phyloP scores from a whole-genome alignment of 2,113 vertebrate species.

The Baryphthengus martii region DNA sequence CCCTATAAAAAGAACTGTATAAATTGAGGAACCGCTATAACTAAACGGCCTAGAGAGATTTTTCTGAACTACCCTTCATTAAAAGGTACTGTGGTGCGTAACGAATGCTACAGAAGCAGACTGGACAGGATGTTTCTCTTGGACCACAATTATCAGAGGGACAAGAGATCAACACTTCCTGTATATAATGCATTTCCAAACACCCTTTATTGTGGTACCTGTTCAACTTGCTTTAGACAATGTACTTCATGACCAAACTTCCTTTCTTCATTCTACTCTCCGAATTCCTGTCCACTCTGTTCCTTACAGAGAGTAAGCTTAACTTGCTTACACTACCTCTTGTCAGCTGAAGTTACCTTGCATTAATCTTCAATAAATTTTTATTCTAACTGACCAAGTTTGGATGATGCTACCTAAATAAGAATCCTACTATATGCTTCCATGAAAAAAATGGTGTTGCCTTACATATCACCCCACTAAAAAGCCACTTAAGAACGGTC shows the following conservation, averaged over 20 bases:
- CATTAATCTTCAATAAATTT: not conserved
- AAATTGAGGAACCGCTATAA: not conserved
- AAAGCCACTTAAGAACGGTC: not conserved
- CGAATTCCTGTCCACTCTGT: not conserved
- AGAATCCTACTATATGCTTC: not conserved
- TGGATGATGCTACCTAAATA: not conserved
- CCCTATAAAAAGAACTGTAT: not conserved
- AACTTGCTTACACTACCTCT: not conserved
- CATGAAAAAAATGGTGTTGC: not conserved
- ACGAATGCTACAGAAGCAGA: not conserved
- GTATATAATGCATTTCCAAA: not conserved
- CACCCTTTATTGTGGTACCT: accelerated
- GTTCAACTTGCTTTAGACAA: not conserved
- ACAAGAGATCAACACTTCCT: not conserved
- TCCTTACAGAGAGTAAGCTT: not conserved
- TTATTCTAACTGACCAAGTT: not conserved
- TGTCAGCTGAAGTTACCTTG: not conserved
- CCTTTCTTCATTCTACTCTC: not conserved
- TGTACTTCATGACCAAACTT: not conserved
- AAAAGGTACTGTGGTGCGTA: not conserved
- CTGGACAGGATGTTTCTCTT: not conserved
- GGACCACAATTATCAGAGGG: not conserved
- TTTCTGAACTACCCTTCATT: not conserved
- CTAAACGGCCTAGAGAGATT: not conserved
- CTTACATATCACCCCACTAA: not conserved